These are phyloP conservation scores for Pogonophryne albipinna DNA, from an alignment of 2,797 vertebrate species.

Conservation along the genomic window DNA sequence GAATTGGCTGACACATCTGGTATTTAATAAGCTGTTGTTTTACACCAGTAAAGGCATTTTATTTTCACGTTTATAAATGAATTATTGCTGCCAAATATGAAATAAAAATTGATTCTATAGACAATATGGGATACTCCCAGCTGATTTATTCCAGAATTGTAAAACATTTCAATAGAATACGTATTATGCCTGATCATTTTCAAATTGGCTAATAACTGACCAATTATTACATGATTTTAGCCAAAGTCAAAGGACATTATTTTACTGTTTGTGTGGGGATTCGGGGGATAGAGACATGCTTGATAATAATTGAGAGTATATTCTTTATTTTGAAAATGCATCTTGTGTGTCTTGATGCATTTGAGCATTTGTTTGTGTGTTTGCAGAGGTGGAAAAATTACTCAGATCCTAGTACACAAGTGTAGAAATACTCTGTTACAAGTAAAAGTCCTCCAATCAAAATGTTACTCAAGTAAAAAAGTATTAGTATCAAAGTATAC, in stretches of 20 bases:
- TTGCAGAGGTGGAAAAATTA: too few species aligned
- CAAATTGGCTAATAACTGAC: not conserved
- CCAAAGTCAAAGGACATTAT: not conserved
- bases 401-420: too few species aligned
- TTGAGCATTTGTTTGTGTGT: not conserved
- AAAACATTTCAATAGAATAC: not conserved
- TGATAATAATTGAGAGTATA: too few species aligned
- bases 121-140: not conserved
- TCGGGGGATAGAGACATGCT: too few species aligned
- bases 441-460: too few species aligned
- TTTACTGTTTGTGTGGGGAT: not conserved
- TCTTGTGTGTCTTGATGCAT: not conserved
- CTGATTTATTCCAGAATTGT: not conserved
- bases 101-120: not conserved
- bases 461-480: too few species aligned
- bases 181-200: not conserved
- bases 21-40: not conserved
- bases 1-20: not conserved
- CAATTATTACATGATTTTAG: not conserved
- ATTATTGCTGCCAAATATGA: not conserved
- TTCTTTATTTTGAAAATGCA: not conserved
- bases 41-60: not conserved
- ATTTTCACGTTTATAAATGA: conserved; percentile 7
- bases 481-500: too few species aligned
- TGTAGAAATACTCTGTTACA: too few species aligned